Percentiles rank a stretch among this genome's conserved stretches.
These are phyloP conservation scores for Cotesia chilonis DNA, from an alignment of 1,140 invertebrate species.

Conservation along the genomic window DNA sequence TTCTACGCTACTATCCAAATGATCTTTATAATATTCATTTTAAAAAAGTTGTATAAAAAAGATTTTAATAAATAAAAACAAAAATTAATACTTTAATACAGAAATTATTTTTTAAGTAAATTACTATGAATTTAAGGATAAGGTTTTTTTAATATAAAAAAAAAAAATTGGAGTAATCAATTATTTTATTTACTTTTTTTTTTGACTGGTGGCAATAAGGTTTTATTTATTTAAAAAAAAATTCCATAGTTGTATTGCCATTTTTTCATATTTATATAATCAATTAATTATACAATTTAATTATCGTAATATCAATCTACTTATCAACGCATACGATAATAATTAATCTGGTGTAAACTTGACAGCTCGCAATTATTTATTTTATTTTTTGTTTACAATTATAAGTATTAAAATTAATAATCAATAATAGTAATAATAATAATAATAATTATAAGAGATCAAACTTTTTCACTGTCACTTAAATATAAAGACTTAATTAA, in stretches of 20 bases:
- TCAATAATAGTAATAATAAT: no score
- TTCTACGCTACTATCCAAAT: background rate
- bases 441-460: conserved; percentile 51
- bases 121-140: background rate
- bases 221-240: conserved; percentile 40
- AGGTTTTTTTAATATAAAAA: background rate
- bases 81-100: conserved; percentile 12
- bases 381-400: conserved; percentile 36
- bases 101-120: background rate
- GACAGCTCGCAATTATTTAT: conserved; percentile 2
- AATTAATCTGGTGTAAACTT: conserved; percentile 24
- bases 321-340: conserved; percentile 32
- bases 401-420: conserved; percentile 33
- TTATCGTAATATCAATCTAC: conserved; percentile 24
- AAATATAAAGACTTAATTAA: conserved; percentile 39
- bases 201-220: conserved; percentile 44
- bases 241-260: conserved; percentile 27
- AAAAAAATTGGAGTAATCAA: conserved; percentile 37
- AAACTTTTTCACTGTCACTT: conserved; percentile 52
- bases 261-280: conserved; percentile 34
- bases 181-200: conserved; percentile 35
- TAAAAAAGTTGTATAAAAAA: conserved; percentile 5
- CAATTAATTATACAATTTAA: conserved; percentile 14
- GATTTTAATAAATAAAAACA: no score
- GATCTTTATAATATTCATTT: background rate